Evolutionary conservation across 1,140 invertebrate genomes (phyloP).

Genomic region (Campoletis sonorensis): DNA sequence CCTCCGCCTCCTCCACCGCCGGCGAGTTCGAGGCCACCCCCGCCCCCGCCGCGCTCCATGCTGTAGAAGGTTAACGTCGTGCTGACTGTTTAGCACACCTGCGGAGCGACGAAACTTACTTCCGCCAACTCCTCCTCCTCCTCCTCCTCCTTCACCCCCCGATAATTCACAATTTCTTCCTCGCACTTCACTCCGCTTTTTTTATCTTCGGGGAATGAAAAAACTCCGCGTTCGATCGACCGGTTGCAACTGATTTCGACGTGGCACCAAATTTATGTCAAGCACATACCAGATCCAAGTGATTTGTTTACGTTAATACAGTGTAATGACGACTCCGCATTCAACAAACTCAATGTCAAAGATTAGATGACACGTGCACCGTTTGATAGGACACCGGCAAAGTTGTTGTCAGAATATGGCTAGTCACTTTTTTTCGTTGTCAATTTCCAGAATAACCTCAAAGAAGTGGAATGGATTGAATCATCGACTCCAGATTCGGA

Average conservation of each 20-base stretch:
- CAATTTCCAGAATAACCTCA: no score
- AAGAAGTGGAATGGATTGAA: no score
- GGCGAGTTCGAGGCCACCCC: slow-evolving; percentile 76
- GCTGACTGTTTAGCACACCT: slow-evolving; percentile 66
- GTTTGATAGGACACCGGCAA: no score
- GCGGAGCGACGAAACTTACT: slow-evolving; percentile 32
- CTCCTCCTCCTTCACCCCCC: slow-evolving; percentile 40
- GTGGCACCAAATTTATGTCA: background rate
- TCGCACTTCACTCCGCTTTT: slow-evolving; percentile 21
- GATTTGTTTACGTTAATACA: background rate
- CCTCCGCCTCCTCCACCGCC: slow-evolving; percentile 79
- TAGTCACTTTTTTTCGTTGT: no score
- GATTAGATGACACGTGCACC: no score
- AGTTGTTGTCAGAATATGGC: no score
- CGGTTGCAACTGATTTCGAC: background rate
- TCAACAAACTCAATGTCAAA: background rate
- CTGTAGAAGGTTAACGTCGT: slow-evolving; percentile 76
- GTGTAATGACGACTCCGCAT: background rate
- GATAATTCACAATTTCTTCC: slow-evolving; percentile 7
- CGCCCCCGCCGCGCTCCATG: slow-evolving; percentile 74
- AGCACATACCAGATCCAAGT: background rate
- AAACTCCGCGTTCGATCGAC: background rate
- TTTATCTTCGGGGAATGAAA: background rate
- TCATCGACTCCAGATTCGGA: no score
- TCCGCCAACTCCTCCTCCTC: slow-evolving; percentile 46